Evolutionary conservation across 2,113 vertebrate species (phyloP).

Genomic region (Enhydra lutris): DNA sequence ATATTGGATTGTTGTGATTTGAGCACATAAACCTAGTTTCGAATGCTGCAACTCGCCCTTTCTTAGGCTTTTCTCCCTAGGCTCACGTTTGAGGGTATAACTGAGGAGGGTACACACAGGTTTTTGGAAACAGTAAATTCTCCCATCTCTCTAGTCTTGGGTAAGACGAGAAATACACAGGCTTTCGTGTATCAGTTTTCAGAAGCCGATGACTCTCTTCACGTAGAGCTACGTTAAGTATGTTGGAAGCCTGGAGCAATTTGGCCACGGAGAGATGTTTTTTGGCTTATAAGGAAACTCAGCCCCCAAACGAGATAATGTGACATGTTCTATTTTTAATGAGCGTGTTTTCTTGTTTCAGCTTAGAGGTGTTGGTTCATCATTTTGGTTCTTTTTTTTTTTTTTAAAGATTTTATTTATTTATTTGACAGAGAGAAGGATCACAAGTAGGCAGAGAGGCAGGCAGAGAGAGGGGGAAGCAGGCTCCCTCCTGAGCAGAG

Average conservation of each 20-base stretch:
- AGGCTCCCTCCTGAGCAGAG: no score
- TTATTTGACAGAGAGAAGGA: no score
- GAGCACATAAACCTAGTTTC: background rate
- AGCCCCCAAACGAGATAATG: constrained; percentile 16
- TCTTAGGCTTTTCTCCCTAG: background rate
- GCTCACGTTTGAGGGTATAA: background rate
- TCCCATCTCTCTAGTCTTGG: background rate
- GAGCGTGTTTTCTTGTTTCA: constrained; percentile 40
- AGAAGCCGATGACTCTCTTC: background rate
- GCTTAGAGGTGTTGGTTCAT: constrained; percentile 50
- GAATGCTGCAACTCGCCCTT: background rate
- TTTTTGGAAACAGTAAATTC: background rate
- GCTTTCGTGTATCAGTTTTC: background rate
- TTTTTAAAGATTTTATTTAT: no score
- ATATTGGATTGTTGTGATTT: background rate
- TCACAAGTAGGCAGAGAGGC: no score
- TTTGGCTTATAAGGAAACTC: constrained; percentile 21
- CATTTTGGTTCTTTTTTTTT: constrained; percentile 41
- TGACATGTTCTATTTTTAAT: constrained; percentile 65
- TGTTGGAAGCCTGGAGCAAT: background rate
- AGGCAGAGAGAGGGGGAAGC: no score
- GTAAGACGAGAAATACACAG: background rate
- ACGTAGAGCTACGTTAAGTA: background rate
- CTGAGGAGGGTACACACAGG: background rate
- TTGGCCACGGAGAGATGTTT: constrained; percentile 19